Evolutionary conservation across 2,888 invertebrate genomes (phyloP), one percentile per base, ranked within the genome.

Genomic region (Sabatieria punctata): DNA sequence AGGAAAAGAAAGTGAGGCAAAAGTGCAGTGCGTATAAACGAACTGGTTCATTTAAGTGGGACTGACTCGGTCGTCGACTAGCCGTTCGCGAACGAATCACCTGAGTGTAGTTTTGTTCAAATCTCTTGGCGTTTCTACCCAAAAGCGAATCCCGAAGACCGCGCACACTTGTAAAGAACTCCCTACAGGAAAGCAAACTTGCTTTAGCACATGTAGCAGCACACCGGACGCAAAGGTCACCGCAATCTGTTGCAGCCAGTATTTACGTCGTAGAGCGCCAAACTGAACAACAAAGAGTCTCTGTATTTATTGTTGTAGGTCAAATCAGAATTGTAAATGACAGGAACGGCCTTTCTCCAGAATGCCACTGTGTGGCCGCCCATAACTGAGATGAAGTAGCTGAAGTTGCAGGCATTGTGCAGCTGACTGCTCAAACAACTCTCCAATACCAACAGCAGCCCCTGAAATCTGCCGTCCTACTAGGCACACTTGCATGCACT

Each of bases 241-340:
- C 54, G 44, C 11, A 58, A 46, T 35, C 56, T 49, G 42, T 55
- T 58, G 48, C 57, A 56, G 42, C 57, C 54, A 41, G 51, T 49
- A 48, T 60, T 60, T 19, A 59, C 60, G 51, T 59, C 60, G 48
- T 56, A 57, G 6, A 60, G 52, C 8, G 55, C 52, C 45, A 60
- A 46, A 1, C 55, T 52, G 47, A 60, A 60, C 23, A 60, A 46
- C 2, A 60, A 48, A 1, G 57, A 52, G 30, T 60, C 59, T 26
- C 60, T 43, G 44, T 58, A 58, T 27, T 52, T 52, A 18, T 57
- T 59, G 2, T 57, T 55, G 47, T 47, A 52, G 1, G 54, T 43
- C 39, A 60, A 49, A 46, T 60, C 60, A 6, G 58, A 58, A 37
- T 60, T 56, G 50, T 55, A 59, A 30, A 60, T 38, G 13, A 50